phyloP scores from a whole-genome alignment of 2,888 invertebrate species.

The Neria commutata region DNA sequence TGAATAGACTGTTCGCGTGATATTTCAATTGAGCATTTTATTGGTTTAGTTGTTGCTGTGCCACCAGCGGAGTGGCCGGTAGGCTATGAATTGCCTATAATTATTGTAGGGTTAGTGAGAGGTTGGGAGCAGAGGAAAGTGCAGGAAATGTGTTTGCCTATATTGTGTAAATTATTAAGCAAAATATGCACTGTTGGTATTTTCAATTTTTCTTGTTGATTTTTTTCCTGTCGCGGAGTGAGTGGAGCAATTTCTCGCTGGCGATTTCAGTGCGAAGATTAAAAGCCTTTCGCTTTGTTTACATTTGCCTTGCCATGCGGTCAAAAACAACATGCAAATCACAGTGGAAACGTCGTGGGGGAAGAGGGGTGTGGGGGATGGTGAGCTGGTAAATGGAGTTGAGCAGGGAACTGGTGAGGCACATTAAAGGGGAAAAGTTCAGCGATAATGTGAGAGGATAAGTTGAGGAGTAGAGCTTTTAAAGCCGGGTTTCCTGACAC shows the following conservation, averaged over 20 bases:
- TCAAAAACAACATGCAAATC: constrained; percentile 8
- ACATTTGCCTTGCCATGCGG: neutral
- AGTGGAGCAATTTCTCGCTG: neutral
- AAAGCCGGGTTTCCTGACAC: too few species aligned
- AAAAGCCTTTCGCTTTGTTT: constrained; percentile 1
- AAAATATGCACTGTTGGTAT: constrained; percentile 10
- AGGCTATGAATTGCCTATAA: too few species aligned
- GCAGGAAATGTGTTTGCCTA: neutral
- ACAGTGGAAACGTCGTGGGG: constrained; percentile 30
- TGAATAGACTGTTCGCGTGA: constrained; percentile 18
- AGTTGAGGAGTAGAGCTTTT: too few species aligned
- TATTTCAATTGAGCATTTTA: constrained; percentile 21
- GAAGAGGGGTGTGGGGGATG: neutral
- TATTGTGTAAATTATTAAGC: constrained; percentile 10
- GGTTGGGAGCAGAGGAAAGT: neutral
- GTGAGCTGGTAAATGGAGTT: constrained; percentile 35
- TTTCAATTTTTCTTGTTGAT: constrained; percentile 5
- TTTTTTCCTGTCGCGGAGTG: neutral
- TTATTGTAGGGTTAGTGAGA: neutral
- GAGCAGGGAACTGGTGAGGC: constrained; percentile 34
- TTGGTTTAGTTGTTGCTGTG: too few species aligned
- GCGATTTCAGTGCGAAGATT: constrained; percentile 6
- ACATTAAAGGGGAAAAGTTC: neutral
- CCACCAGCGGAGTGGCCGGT: too few species aligned
- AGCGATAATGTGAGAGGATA: too few species aligned